phyloP scores from a whole-genome alignment of 2,888 invertebrate species.

The Pachydiplax longipennis region DNA sequence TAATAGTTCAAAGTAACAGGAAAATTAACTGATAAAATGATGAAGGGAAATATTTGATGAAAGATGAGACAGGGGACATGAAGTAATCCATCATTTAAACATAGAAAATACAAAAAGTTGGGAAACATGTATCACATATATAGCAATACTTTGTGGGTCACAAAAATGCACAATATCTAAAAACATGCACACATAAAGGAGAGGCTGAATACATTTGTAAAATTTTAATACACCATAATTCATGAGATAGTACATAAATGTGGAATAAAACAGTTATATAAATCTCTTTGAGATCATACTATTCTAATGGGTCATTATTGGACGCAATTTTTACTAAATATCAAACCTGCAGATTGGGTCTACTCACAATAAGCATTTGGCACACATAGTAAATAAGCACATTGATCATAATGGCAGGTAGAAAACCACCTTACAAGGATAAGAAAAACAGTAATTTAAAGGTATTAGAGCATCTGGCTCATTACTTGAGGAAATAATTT shows the following conservation, averaged over 20 bases:
- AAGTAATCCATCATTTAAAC: conserved; percentile 9
- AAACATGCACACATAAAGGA: conserved; percentile 34
- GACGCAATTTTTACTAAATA: conserved; percentile 23
- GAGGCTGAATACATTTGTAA: conserved; percentile 34
- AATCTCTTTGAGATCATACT: neutral
- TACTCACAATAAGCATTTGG: conserved; percentile 44
- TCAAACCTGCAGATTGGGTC: conserved; percentile 38
- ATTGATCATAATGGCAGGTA: conserved; percentile 37
- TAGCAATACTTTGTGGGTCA: conserved; percentile 38
- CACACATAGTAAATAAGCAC: conserved; percentile 46
- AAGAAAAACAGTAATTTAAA: conserved; percentile 49
- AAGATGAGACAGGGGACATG: conserved; percentile 25
- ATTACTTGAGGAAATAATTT: conserved; percentile 49
- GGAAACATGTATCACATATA: conserved; percentile 22
- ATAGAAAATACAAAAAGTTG: conserved; percentile 18
- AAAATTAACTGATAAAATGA: conserved; percentile 5
- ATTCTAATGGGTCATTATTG: neutral
- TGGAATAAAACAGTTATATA: neutral
- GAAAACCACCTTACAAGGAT: conserved; percentile 52
- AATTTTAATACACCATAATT: neutral
- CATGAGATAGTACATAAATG: neutral
- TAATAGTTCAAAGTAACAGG: neutral
- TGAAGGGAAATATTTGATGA: conserved; percentile 1
- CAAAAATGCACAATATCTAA: conserved; percentile 37
- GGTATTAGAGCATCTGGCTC: conserved; percentile 45